These are phyloP conservation scores for Littorina saxatilis DNA, from an alignment of 1,140 invertebrate species.

Conservation along the genomic window DNA sequence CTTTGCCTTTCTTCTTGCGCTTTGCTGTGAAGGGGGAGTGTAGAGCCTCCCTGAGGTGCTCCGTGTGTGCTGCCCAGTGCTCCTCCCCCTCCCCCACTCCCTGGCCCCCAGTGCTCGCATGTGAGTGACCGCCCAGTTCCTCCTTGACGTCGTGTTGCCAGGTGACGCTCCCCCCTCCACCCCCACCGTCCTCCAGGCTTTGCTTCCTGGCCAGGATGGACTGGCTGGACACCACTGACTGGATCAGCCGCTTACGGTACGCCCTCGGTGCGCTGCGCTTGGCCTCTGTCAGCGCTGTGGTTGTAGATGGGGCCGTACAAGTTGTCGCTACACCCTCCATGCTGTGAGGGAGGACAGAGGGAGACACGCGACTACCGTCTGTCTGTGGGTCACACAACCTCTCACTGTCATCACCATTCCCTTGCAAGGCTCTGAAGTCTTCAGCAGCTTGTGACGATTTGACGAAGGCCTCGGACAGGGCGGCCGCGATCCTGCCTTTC, in stretches of 20 bases:
- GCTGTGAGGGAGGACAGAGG: too few relatives aligned
- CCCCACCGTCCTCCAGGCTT: not conserved
- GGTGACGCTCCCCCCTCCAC: not conserved
- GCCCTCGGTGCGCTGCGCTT: conserved; percentile 8
- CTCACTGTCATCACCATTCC: not conserved
- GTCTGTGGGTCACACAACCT: too few relatives aligned
- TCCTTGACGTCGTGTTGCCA: not conserved
- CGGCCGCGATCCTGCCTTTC: conserved; percentile 25
- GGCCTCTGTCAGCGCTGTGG: not conserved
- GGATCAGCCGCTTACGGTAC: conserved; percentile 31
- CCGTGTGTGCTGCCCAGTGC: not conserved
- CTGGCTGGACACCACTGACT: conserved; percentile 30
- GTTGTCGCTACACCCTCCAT: not conserved
- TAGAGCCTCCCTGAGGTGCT: conserved; percentile 1
- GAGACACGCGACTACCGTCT: not conserved
- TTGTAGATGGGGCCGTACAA: not conserved
- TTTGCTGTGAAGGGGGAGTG: conserved; percentile 18
- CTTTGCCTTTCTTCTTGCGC: conserved; percentile 44
- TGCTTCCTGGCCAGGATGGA: not conserved
- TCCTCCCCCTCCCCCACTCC: not conserved
- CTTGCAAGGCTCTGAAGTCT: not conserved
- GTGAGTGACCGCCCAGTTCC: not conserved
- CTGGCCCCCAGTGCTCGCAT: too few relatives aligned
- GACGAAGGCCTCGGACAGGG: conserved; percentile 17
- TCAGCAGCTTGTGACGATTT: not conserved